phyloP scores from a whole-genome alignment of 2,888 invertebrate species.

The Sycophila texana region DNA sequence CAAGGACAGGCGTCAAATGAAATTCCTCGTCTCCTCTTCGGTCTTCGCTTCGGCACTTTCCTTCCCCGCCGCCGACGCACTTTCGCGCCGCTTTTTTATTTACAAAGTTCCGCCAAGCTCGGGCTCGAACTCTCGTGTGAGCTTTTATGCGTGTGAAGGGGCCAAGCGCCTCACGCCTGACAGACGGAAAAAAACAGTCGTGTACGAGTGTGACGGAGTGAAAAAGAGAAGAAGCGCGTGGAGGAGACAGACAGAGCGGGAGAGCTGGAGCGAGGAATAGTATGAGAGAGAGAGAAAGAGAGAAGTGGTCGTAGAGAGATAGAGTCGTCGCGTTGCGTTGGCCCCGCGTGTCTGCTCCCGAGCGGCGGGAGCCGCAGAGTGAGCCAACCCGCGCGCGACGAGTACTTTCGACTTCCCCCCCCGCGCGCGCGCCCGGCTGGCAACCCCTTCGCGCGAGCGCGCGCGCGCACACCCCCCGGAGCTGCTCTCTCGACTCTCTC shows the following conservation, averaged over 20 bases:
- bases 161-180: too few species aligned
- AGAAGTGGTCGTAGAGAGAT: neutral
- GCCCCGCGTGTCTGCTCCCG: slow-evolving; percentile 76
- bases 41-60: neutral
- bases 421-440: slow-evolving; percentile 50
- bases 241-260: slow-evolving; percentile 14
- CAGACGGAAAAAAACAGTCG: too few species aligned
- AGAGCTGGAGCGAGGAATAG: slow-evolving; percentile 14
- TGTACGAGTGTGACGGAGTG: too few species aligned
- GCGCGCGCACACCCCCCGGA: slow-evolving; percentile 43
- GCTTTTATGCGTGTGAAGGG: too few species aligned
- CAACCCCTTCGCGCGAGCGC: slow-evolving; percentile 33
- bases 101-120: neutral
- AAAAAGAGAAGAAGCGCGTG: neutral
- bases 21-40: neutral
- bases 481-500: slow-evolving; percentile 54
- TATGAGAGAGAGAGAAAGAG: slow-evolving; percentile 10
- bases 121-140: neutral
- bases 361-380: slow-evolving; percentile 77
- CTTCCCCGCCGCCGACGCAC: neutral
- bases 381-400: slow-evolving; percentile 70
- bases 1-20: neutral
- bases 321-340: slow-evolving; percentile 59
- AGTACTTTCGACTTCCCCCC: slow-evolving; percentile 43
- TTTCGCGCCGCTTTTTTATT: neutral